phyloP scores from a whole-genome alignment of 2,888 invertebrate species.

The Sphaerophoria rueppellii region DNA sequence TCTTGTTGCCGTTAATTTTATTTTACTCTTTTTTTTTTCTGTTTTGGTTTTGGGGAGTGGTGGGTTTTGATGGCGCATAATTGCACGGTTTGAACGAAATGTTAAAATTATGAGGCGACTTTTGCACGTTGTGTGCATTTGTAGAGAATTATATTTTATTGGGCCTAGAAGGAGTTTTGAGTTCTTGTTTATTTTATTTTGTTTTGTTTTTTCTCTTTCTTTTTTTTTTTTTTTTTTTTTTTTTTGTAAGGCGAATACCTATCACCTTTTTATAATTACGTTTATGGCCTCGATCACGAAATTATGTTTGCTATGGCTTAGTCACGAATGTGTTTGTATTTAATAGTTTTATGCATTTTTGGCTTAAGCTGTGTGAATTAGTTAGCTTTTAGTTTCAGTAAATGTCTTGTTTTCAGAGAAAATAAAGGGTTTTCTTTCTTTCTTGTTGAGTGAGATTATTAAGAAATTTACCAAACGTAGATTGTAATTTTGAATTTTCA shows the following conservation, averaged over 20 bases:
- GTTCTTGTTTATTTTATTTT: background rate
- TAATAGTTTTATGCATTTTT: background rate
- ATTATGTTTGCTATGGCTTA: conserved; percentile 15
- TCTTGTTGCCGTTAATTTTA: conserved; percentile 46
- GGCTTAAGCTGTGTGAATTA: background rate
- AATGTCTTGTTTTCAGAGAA: too few species aligned
- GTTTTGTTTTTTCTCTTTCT: background rate
- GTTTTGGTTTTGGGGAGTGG: conserved; percentile 62
- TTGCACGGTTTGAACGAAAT: conserved; percentile 62
- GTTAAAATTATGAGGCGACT: conserved; percentile 59
- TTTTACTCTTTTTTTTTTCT: conserved; percentile 46
- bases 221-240: conserved; percentile 10
- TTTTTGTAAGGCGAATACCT: conserved; percentile 5
- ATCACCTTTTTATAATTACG: conserved; percentile 61
- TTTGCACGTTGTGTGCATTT: conserved; percentile 39
- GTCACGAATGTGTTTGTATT: background rate
- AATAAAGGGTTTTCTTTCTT: too few species aligned
- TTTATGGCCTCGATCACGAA: conserved; percentile 20
- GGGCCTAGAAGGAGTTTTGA: conserved; percentile 29
- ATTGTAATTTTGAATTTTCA: too few species aligned
- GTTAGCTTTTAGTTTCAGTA: too few species aligned
- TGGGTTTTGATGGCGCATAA: conserved; percentile 71
- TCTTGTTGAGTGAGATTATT: too few species aligned
- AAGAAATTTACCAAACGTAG: too few species aligned
- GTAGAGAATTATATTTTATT: conserved; percentile 37